Base-by-base conservation (phyloP, 2,888 invertebrate species). In the Pharmacophagus antenor region DNA sequence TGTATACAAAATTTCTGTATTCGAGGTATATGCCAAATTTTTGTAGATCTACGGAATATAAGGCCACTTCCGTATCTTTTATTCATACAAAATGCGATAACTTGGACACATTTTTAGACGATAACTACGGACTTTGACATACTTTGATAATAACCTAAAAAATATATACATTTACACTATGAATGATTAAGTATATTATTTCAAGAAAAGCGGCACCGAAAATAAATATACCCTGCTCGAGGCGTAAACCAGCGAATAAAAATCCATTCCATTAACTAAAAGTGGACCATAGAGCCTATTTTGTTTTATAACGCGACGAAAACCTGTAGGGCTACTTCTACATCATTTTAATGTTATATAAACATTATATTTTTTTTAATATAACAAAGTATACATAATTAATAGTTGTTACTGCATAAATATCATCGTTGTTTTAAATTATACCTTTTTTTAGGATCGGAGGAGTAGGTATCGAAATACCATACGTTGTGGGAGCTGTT, bases 191-290 rank as follows among this genome's bases (percentile, higher is more conserved):
- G 31, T 44, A 59, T 54, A 70, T 70, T 73, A 70, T 69, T 72
- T 42, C 44, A 27, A 31, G 25, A 59, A 27, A 49, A 49, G 42
- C 10, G 56, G 53, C 25, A 62, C 52, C 42, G 42, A 51, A 66
- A 53, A 57, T 60, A 62, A 62, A 67, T 64, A 62, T 67, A 63
- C 65, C 63, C 37, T n/a, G 37, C 37, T 49, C 59, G 63, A 62
- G 64, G 63, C 67, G 62, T 63, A 71, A 64, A 62, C 60, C 64
- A 62, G 66, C 68, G 69, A 68, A 67, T 65, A 70, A 72, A 74
- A 76, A 74, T 58, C 74, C 70, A 73, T 70, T 69, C 76, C 80
- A 82, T 82, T 82, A 80, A 73, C 74, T 69, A 71, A 76, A 75
- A 70, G 72, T 69, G 67, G 71, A 71, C 73, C 67, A 72, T 73